A percentile compares a stretch with the other conserved stretches of the same genome.
Conservation (phyloP, 1,140 invertebrate genomes). For the Lordiphosa clarofinis region DNA sequence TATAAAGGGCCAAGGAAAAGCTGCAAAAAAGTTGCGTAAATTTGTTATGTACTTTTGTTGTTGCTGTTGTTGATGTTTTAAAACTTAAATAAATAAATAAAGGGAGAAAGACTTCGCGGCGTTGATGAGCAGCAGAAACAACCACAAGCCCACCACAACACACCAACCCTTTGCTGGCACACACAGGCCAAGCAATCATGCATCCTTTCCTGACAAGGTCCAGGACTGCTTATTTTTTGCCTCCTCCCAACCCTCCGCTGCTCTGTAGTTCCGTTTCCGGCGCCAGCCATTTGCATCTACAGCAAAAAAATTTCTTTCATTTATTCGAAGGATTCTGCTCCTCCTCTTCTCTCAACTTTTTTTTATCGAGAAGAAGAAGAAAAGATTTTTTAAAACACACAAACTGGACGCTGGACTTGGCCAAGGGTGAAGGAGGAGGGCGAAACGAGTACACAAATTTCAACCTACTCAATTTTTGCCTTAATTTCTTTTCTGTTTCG, state of each 20-base stretch:
- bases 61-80: conserved; percentile 20
- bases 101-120: conserved; percentile 26
- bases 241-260: conserved; percentile 1
- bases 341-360: conserved; percentile 18
- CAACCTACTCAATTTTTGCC: conserved; percentile 77
- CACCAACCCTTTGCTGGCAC: conserved; percentile 8
- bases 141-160: conserved; percentile 47
- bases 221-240: background rate
- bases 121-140: conserved; percentile 47
- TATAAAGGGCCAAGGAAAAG: conserved; percentile 41
- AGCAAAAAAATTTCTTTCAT: conserved; percentile 59
- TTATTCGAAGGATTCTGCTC: conserved; percentile 65
- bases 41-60: conserved; percentile 65
- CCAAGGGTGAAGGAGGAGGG: conserved; percentile 7
- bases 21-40: conserved; percentile 68
- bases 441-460: conserved; percentile 60
- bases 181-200: conserved; percentile 56
- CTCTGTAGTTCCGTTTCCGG: conserved; percentile 71
- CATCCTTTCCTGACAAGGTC: conserved; percentile 58
- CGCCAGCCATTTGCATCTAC: conserved; percentile 72
- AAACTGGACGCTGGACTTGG: conserved; percentile 41
- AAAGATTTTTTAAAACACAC: conserved; percentile 64
- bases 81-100: conserved; percentile 75
- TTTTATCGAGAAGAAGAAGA: conserved; percentile 62
- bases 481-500: conserved; percentile 72